Conservation (phyloP, 2,797 vertebrate species). For the Glyptemys insculpta region DNA sequence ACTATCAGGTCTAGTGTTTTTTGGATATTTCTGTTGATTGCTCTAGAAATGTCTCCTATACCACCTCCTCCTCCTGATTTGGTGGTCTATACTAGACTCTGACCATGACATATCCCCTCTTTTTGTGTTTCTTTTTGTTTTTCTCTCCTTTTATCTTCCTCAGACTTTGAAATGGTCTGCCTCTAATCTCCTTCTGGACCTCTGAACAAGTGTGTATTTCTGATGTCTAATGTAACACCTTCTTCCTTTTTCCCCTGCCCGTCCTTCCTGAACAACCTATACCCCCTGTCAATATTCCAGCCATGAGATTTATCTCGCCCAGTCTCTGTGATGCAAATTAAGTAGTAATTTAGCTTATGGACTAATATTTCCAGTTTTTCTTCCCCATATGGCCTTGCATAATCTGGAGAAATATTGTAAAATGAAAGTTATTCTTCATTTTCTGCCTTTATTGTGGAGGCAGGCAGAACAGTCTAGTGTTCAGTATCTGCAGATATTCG, state of each 20-base stretch:
- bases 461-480: neutral
- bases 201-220: neutral
- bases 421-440: neutral
- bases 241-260: neutral
- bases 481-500: rapidly evolving
- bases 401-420: neutral
- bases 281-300: neutral
- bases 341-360: neutral
- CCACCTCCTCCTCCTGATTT: neutral
- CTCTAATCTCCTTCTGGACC: neutral
- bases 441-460: neutral
- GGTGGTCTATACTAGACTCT: neutral
- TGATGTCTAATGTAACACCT: neutral
- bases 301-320: neutral
- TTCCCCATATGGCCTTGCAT: neutral
- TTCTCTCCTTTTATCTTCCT: neutral
- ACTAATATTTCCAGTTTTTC: neutral
- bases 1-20: neutral
- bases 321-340: neutral
- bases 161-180: neutral
- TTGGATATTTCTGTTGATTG: neutral
- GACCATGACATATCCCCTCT: neutral
- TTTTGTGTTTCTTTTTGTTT: neutral
- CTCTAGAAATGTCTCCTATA: neutral
- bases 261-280: neutral